A percentile compares a stretch with the other conserved stretches of the same genome.
These are phyloP conservation scores for Progne subis DNA, from an alignment of 2,113 vertebrate species.

Conservation along the genomic window DNA sequence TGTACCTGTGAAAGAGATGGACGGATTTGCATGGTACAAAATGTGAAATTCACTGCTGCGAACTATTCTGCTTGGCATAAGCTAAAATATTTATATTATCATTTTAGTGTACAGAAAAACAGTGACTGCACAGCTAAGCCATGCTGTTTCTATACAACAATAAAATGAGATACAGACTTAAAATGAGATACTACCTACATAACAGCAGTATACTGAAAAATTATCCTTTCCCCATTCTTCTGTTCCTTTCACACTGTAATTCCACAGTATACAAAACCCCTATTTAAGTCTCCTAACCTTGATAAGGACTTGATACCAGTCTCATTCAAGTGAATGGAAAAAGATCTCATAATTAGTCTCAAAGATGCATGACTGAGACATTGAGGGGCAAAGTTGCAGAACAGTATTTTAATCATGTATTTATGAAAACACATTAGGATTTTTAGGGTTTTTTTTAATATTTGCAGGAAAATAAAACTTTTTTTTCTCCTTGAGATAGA, in stretches of 20 bases:
- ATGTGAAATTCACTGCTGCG: not conserved
- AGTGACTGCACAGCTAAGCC: not conserved
- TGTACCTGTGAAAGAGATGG: not conserved
- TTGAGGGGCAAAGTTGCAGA: not conserved
- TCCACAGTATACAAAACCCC: conserved; percentile 4
- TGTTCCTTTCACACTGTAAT: conserved; percentile 16
- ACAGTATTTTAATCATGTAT: not conserved
- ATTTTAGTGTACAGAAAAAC: not conserved
- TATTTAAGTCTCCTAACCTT: conserved; percentile 23
- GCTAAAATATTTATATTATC: not conserved
- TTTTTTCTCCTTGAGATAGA: not conserved
- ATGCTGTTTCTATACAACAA: not conserved
- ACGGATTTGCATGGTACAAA: not conserved
- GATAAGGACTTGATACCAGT: conserved; percentile 32
- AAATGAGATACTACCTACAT: not conserved
- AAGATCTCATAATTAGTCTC: conserved; percentile 44
- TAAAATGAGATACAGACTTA: not conserved
- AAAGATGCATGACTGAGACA: not conserved
- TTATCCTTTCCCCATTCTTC: not conserved
- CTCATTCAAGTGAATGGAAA: not conserved
- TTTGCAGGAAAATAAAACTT: not conserved
- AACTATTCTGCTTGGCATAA: not conserved
- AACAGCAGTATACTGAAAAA: conserved; percentile 20
- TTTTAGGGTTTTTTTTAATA: not conserved
- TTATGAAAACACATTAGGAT: not conserved